Percentiles rank a stretch among this genome's conserved stretches.
phyloP scores from a whole-genome alignment of 2,113 vertebrate species.

The Osmerus eperlanus region DNA sequence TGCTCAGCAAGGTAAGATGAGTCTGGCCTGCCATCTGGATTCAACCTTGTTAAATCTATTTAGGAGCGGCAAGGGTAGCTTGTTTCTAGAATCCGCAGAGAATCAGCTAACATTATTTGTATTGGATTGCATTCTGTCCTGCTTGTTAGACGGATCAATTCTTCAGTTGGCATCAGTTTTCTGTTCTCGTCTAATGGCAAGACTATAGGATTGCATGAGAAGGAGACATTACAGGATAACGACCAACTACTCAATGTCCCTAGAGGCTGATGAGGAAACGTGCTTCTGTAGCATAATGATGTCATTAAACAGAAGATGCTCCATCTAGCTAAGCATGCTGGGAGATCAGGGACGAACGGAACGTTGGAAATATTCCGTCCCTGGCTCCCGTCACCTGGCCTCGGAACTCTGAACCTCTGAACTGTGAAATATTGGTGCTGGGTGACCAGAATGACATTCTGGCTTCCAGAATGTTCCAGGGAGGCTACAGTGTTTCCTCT shows the following conservation, averaged over 20 bases:
- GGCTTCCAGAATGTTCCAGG: not conserved
- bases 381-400: constrained; percentile 45
- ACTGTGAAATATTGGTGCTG: constrained; percentile 31
- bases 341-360: too few relatives aligned
- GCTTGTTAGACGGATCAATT: not conserved
- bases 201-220: constrained; percentile 7
- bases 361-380: not conserved
- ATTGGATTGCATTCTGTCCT: too few relatives aligned
- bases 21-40: not conserved
- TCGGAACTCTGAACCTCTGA: constrained; percentile 22
- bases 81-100: not conserved
- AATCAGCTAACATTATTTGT: too few relatives aligned
- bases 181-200: constrained; percentile 13
- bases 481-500: not conserved
- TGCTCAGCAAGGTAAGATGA: constrained; percentile 69
- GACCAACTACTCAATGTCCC: not conserved
- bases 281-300: constrained; percentile 27
- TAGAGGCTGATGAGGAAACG: not conserved
- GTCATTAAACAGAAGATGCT: constrained; percentile 34
- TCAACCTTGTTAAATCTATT: too few relatives aligned
- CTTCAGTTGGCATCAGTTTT: not conserved
- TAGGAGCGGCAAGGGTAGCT: not conserved
- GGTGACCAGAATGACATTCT: constrained; percentile 17
- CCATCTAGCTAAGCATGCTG: constrained; percentile 9
- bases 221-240: not conserved